Base-by-base conservation (phyloP, 1,140 invertebrate species). In the Philaenus spumarius region DNA sequence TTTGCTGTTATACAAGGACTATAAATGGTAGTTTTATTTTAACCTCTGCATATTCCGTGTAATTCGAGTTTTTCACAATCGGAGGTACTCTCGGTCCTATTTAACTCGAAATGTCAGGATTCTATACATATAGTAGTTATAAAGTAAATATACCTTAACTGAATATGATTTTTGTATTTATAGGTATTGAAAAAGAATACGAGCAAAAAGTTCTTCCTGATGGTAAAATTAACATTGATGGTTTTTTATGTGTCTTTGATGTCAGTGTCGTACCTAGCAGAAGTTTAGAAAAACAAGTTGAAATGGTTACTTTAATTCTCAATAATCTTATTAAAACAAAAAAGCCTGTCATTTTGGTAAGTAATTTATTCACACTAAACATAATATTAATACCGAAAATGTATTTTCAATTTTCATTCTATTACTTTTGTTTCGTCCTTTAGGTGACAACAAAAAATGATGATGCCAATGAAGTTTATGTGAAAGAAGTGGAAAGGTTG, bases 211-310 rank as follows among this genome's bases (percentile, higher is more conserved):
- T 95, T 20, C 79, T 99, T 71, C 92, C 93, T 0, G 95, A 98
- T 69, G 96, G 95, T 7, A 89, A 92, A 69, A 77, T 97, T 23
- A 87, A 82, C 65, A 89, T 99, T 47, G 96, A 99, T 76, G 95
- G 95, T 46, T 98, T 97, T 75, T 75, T 98, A 17, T 95, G 95
- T 71, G 84, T 95, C 15, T 98, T 97, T 73, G 96, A 98, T 77
- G 94, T 98, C 40, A 95, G 91, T 72, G 80, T 88, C 48, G 90
- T 96, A 63, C 89, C 89, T 58, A 90, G 94, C 66, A 79, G 96
- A 58, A 84, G 84, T 61, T 82, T 96, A 68, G 93, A 97, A 67
- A 90, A 90, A 67, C 92, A 90, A 77, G 79, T 89, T 64, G 93
- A 95, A 70, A 82, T 87, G 63, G 84, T 90, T 30, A 83, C 87